Evolutionary conservation across 2,888 invertebrate genomes (phyloP).

Genomic region (Amiota communis): DNA sequence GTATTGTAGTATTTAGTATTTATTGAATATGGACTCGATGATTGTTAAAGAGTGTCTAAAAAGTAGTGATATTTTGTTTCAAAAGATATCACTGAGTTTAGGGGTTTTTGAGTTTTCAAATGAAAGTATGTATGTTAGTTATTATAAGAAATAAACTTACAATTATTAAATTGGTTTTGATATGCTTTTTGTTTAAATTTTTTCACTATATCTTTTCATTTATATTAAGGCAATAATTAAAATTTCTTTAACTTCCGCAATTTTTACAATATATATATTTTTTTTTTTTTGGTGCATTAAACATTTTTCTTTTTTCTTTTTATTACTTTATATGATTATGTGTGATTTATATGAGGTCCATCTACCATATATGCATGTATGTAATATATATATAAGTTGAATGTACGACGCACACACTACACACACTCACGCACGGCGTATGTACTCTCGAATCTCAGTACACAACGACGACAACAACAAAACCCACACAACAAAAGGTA

Average conservation of each 20-base stretch:
- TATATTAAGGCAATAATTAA: too few relatives aligned
- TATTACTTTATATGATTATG: not conserved
- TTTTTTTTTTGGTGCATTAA: not conserved
- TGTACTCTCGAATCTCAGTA: not conserved
- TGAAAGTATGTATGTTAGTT: too few relatives aligned
- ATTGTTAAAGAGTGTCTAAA: not conserved
- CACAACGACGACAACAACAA: not conserved
- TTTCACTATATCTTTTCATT: too few relatives aligned
- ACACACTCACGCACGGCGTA: not conserved
- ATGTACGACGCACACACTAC: not conserved
- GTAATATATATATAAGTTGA: not conserved
- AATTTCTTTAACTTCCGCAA: too few relatives aligned
- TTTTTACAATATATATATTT: not conserved
- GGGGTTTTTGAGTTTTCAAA: too few relatives aligned
- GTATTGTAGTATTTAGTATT: constrained; percentile 29
- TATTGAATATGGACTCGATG: not conserved
- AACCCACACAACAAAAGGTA: constrained; percentile 2
- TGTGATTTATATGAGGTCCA: not conserved
- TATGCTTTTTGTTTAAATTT: too few relatives aligned
- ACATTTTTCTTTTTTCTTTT: not conserved
- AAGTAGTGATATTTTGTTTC: too few relatives aligned
- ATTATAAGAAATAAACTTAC: too few relatives aligned
- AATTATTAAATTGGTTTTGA: too few relatives aligned
- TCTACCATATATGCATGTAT: not conserved
- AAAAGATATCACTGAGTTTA: too few relatives aligned